Base-by-base conservation (phyloP, 2,797 vertebrate genomes). In the Sparidentex hasta region DNA sequence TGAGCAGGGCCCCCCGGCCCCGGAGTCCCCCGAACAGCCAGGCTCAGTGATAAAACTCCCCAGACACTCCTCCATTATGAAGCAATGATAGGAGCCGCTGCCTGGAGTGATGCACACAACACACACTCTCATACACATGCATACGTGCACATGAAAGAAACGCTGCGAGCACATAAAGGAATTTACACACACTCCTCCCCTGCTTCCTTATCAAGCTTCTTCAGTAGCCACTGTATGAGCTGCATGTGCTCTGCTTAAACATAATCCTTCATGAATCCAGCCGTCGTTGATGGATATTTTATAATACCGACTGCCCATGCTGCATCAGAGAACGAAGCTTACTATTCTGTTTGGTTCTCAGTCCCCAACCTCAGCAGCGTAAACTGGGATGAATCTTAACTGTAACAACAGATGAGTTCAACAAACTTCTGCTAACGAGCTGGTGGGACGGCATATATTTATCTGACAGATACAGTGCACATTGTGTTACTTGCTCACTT, bases 11-110 rank as follows among this genome's bases (percentile, higher is more conserved):
- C 80, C 82, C 65, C 71, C 54, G 51, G 77, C 62, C 77, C 75
- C 81, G 0, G 20, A 58, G 89, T 76, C 75, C 84, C 88, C 74
- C 18, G 18, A 91, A 86, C 90, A 90, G 87, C 83, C 82, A 83
- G 86, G 72, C 81, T 46, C 46, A 0, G 52, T 65, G 94, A 95
- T 95, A 95, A 94, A 90, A 93, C 91, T 93, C 92, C 90, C 91
- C 81, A 85, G 93, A 86, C 87, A 58, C 91, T 65, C 52, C 62
- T 91, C 90, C 87, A 90, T 90, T 93, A 90, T 89, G 78, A 78
- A 48, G 85, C 81, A 68, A 48, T 76, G 92, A 92, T 88, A 90
- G 83, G 83, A 85, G 84, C 79, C 54, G 83, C 78, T 79, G 83
- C 73, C 59, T 73, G 76, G 79, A 83, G 76, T 62, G 57, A 81